Evolutionary conservation across 2,888 invertebrate genomes (phyloP).

Genomic region (Mythimna loreyi): DNA sequence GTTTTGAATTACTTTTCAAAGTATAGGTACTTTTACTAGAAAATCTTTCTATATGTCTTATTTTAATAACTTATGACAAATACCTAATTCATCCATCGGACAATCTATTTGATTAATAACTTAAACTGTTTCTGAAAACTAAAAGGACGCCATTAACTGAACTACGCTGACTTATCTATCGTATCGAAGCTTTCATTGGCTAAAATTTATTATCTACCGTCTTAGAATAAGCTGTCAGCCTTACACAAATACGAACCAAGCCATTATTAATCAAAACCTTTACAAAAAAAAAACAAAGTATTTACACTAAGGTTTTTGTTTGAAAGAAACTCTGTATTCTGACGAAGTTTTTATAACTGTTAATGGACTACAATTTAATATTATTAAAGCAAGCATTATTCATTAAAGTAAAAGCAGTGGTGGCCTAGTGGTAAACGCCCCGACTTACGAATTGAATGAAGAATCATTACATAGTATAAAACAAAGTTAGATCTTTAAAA

Average conservation of each 20-base stretch:
- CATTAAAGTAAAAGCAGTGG: too few relatives aligned
- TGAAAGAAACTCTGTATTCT: background rate
- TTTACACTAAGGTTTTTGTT: background rate
- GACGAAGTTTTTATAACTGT: background rate
- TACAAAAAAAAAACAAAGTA: background rate
- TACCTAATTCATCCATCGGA: background rate
- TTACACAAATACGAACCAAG: background rate
- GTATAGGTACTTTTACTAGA: too few relatives aligned
- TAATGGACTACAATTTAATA: background rate
- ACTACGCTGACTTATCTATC: constrained; percentile 17
- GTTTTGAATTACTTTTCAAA: too few relatives aligned
- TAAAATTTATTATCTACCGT: background rate
- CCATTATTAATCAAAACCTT: background rate
- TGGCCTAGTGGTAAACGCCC: too few relatives aligned
- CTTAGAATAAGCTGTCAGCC: background rate
- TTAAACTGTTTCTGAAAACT: background rate
- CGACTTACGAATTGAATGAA: too few relatives aligned
- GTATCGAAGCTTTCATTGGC: background rate
- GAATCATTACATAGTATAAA: too few relatives aligned
- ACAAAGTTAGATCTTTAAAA: too few relatives aligned
- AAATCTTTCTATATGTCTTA: background rate
- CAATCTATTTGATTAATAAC: background rate
- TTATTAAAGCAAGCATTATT: too few relatives aligned
- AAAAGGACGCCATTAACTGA: background rate
- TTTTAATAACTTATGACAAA: background rate